Evolutionary conservation across 2,113 vertebrate species (phyloP), one percentile per base, ranked within the genome.

Genomic region (Thalassoma bifasciatum): DNA sequence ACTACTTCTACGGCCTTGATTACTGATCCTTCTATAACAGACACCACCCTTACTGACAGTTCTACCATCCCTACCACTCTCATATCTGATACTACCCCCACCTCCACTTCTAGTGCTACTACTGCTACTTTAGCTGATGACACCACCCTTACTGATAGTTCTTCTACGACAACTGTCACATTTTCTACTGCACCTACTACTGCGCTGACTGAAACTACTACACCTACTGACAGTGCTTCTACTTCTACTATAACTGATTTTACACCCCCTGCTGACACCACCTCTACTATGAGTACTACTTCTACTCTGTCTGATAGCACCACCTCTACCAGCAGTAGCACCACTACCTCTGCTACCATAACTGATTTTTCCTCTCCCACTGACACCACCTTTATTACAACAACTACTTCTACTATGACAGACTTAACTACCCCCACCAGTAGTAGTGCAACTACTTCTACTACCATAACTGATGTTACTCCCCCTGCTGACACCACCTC

Each of bases 101-200:
- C 58, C 44, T n/a, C 40, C 23, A 7, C 50, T 24, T 10, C 2
- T 40, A 12, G 10, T 10, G 12, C 37, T 40, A 42, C 24, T n/a
- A 34, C 5, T 26, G 6, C 10, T 5, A 36, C 54, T 44, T 42
- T 10, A 21, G 21, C 37, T 50, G 10, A 10, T 26, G 34, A n/a
- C 6, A 44, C 7, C 37, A 21, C 58, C 10, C 22, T 8, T 34
- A 17, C 10, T 3, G n/a, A 26, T 30, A 42, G 24, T 40, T 24
- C 34, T 1, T 8, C 26, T 24, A 34, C 2, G 19, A 1, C 19
- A 17, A 22, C 58, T 47, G 24, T 16, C 6, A n/a, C 14, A 8
- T 56, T 23, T 22, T 44, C 23, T 50, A 47, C 54, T 44, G 30
- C 66, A 21, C 37, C 23, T 42, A 46, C 54, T 38, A 30, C 66